Base-by-base conservation (phyloP, 2,113 vertebrate genomes). In the Puntigrus tetrazona region DNA sequence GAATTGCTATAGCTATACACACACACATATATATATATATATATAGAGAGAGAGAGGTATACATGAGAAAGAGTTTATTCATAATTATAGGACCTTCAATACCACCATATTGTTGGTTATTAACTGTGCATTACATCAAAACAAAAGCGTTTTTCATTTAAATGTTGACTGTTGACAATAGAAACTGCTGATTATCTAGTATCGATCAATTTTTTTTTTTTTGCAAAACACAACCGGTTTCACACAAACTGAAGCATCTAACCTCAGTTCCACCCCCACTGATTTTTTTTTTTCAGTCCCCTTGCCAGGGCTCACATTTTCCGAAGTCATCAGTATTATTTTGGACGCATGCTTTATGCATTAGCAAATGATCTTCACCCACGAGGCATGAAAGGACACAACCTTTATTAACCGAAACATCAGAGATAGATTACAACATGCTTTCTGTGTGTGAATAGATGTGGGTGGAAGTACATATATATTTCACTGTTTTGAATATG, bases 261-360 rank as follows among this genome's bases (percentile, higher is more conserved):
- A 55, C 61, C 75, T 63, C 76, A 85, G 11, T 25, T 79, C 50
- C 76, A 72, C 76, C 65, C 82, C 82, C 82, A 41, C 75, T 43
- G 16, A 41, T 11, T 27, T 10, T 27, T 41, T 7, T n/a, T 55
- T 10, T 27, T 38, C 57, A 22, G 47, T 77, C 31, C 50, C 50
- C 57, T 50, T 41, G 50, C 18, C 52, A 27, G 52, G 13, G 11
- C 31, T 78, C 77, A 63, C 3, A 79, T 79, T 84, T 84, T 84
- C 75, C 63, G 8, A 22, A 73, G 27, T 67, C 47, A 85, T 85
- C 65, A 31, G 45, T 70, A 29, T 84, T 3, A 16, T n/a, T 59
- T 38, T 4, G 47, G 31, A 70, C 1, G 9, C 41, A 41, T 6
- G 27, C 38, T 61, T 41, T 34, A 38, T 27, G n/a, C 36, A 47